Evolutionary conservation across 1,140 invertebrate genomes (phyloP), one percentile per base, ranked within the genome.

Genomic region (Apolygus lucorum): DNA sequence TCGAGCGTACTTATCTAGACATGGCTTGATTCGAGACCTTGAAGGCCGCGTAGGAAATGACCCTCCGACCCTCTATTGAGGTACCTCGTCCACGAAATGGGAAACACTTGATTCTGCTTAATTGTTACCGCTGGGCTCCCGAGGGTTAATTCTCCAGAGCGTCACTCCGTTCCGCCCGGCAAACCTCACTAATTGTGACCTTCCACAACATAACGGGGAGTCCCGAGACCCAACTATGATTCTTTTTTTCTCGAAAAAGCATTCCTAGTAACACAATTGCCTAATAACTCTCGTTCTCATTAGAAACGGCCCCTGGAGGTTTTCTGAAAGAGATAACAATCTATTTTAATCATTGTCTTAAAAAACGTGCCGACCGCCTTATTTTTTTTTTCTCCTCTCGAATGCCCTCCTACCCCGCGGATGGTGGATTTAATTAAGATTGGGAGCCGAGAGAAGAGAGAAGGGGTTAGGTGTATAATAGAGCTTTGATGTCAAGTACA

Each of bases 221-320:
- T 17, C 17, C 4, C 4, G 34, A 59, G 54, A 24, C 22, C 22
- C 22, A 14, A 11, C 22, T 59, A 4, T 11, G 11, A 4, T 4
- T 4, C 22, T 4, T 59, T 59, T 59, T 59, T 13, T 59, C 4
- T 24, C 54, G 22, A 59, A 24, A 59, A 59, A 59, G 8, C 22
- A 59, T 59, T 59, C 54, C 54, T 59, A 59, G 54, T 59, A 59
- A 59, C 54, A 59, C 54, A 59, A 59, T 59, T 59, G 54, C 54
- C 54, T 59, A 14, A 59, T 59, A 59, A 59, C 54, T 59, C 54
- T 59, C 54, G 22, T 59, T 59, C 54, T 59, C 54, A 59, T 59
- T 59, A 59, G 34, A 59, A 22, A 21, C 22, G 54, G 22, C 11
- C 4, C 11, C 54, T 13, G 54, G 22, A 4, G 54, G 4, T 24